These are phyloP conservation scores for Gortyna flavago DNA, from an alignment of 2,888 invertebrate genomes.

Conservation along the genomic window DNA sequence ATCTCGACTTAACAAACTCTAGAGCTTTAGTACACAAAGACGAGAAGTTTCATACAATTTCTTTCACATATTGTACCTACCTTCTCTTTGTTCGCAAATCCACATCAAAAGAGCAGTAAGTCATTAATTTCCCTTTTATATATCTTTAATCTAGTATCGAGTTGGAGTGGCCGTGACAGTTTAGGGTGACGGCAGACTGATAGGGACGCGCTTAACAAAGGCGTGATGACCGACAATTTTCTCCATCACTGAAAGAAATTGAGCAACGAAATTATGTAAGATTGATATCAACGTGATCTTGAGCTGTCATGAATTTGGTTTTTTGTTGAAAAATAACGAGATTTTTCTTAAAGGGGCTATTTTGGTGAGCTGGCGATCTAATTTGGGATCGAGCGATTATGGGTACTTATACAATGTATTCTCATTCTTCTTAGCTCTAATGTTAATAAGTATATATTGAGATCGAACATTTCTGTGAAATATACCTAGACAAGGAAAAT, in stretches of 20 bases:
- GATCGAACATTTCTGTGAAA: not conserved
- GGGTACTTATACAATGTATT: not conserved
- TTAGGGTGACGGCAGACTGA: slow-evolving; percentile 18
- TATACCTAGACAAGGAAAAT: not conserved
- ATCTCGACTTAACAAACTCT: slow-evolving; percentile 41
- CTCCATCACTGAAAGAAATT: slow-evolving; percentile 36
- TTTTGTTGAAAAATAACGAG: slow-evolving; percentile 17
- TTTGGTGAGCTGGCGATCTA: slow-evolving; percentile 9
- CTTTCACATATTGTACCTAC: slow-evolving; percentile 43
- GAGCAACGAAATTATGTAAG: slow-evolving; percentile 42
- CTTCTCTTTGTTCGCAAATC: slow-evolving; percentile 46
- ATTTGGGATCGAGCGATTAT: slow-evolving; percentile 16
- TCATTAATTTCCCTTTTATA: slow-evolving; percentile 55
- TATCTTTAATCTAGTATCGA: slow-evolving; percentile 48
- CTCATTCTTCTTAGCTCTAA: not conserved
- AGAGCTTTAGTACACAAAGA: slow-evolving; percentile 47
- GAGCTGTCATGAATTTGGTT: slow-evolving; percentile 33
- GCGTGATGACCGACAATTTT: slow-evolving; percentile 44
- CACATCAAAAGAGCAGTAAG: slow-evolving; percentile 41
- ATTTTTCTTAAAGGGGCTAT: slow-evolving; percentile 7
- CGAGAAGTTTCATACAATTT: slow-evolving; percentile 45
- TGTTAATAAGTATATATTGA: not conserved
- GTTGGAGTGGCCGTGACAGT: slow-evolving; percentile 34
- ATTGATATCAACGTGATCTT: slow-evolving; percentile 40
- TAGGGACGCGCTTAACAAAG: slow-evolving; percentile 41